These are phyloP conservation scores for Tamandua tetradactyla DNA, from an alignment of 2,797 vertebrate genomes.

Conservation along the genomic window DNA sequence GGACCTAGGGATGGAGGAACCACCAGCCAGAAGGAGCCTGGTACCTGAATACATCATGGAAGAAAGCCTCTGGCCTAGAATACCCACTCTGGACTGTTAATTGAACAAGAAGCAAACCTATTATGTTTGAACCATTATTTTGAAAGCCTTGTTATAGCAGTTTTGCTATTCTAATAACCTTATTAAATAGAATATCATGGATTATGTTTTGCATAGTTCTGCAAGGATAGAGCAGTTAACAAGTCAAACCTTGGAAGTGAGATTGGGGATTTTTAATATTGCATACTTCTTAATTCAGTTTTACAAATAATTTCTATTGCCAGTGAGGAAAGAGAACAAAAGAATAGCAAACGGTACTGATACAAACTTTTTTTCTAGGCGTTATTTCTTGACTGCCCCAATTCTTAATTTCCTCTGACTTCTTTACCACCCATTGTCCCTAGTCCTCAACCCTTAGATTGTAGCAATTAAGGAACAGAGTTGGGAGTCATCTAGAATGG, in stretches of 20 bases:
- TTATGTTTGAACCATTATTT: not conserved
- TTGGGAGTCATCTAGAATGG: not conserved
- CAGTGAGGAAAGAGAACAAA: not conserved
- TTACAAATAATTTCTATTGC: slow-evolving; percentile 18
- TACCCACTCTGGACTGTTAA: not conserved
- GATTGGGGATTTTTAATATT: not conserved
- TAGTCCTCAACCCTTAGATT: not conserved
- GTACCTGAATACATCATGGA: not conserved
- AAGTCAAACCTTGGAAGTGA: not conserved
- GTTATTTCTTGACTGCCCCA: not conserved
- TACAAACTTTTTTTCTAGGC: not conserved
- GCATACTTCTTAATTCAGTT: not conserved
- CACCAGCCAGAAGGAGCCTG: not conserved
- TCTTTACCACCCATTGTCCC: not conserved
- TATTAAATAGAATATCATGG: not conserved
- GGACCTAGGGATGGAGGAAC: not conserved
- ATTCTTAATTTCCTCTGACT: not conserved
- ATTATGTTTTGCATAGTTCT: not conserved
- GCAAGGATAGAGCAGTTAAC: not conserved
- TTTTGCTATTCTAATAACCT: not conserved
- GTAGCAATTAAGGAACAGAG: not conserved
- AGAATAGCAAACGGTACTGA: not conserved
- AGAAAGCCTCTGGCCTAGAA: not conserved
- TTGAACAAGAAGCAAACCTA: not conserved
- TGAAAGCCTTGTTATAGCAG: not conserved